A percentile compares a stretch with the other conserved stretches of the same genome.
Conservation (phyloP, 1,140 invertebrate genomes). For the Bombus haemorrhoidalis region DNA sequence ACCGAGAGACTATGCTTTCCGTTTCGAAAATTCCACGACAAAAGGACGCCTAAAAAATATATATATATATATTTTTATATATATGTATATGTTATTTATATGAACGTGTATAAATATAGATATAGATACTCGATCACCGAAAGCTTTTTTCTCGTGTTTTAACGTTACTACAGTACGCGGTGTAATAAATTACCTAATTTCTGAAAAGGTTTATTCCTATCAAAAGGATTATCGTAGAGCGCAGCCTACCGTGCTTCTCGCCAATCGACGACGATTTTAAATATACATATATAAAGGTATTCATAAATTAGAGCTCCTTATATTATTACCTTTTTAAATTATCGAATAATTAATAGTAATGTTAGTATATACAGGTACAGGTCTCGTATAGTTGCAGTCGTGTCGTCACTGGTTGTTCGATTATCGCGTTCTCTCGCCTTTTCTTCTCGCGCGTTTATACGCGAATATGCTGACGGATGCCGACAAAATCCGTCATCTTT, state of each 20-base stretch:
- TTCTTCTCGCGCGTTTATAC: conserved; percentile 32
- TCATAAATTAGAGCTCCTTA: conserved; percentile 78
- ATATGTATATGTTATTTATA: conserved; percentile 45
- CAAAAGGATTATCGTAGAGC: conserved; percentile 52
- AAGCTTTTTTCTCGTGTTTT: conserved; percentile 25
- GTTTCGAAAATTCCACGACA: conserved; percentile 69
- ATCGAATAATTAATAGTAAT: conserved; percentile 81
- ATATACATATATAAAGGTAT: conserved; percentile 69
- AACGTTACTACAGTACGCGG: conserved; percentile 33
- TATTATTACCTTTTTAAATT: conserved; percentile 76
- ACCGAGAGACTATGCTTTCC: conserved; percentile 51
- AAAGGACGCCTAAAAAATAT: conserved; percentile 75
- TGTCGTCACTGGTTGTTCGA: conserved; percentile 80
- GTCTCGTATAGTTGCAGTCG: conserved; percentile 84
- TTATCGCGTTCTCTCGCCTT: conserved; percentile 51
- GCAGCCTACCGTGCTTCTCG: conserved; percentile 75
- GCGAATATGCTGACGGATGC: conserved; percentile 74
- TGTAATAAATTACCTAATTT: conserved; percentile 56
- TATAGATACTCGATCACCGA: conserved; percentile 70
- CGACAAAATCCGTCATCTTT: conserved; percentile 80
- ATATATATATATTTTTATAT: conserved; percentile 59
- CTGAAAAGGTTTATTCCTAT: conserved; percentile 28
- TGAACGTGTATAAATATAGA: conserved; percentile 48
- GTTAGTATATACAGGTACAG: conserved; percentile 83
- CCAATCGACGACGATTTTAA: conserved; percentile 70